Evolutionary conservation across 2,797 vertebrate genomes (phyloP), one percentile per base, ranked within the genome.

Genomic region (Gambelia wislizenii): DNA sequence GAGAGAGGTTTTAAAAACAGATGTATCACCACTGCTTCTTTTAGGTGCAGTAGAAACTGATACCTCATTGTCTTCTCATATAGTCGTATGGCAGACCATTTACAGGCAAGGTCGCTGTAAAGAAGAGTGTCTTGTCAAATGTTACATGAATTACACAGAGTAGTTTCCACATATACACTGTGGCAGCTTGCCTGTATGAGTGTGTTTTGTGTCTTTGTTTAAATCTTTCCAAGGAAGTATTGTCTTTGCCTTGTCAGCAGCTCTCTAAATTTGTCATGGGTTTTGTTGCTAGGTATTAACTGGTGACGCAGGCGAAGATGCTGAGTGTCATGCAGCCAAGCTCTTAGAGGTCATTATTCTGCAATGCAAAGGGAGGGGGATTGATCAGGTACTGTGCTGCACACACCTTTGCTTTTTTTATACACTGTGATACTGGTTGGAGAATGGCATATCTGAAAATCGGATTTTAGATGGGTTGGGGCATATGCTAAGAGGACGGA

Each of bases 291-390:
- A 99, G 99, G 98, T 99, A 3, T 95, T 99, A 72, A 98, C 97
- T 36, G 98, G 98, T 78, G 98, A 98, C 90, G 97, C 98, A 4
- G 98, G 98, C 18, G 99, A 99, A 96, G 99, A 99, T 30, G 98
- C 98, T 0, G 98, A 99, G 86, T 99, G 99, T 91, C 98, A 99
- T 1, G 99, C 99, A 80, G 99, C 99, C 88, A 99, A 99, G 91
- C 98, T 99, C 64, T 92, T 99, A 25, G 99, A 99, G 95, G 98
- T 99, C 87, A 98, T 99, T 95, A 98, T 99, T 94, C 97, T 99
- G 91, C 99, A 99, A 85, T 99, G 99, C 95, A 97, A 97, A 96
- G 99, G 98, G 89, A 95, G 98, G 91, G 98, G 98, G 75, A 99
- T 99, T 59, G 99, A 99, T 92, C 99, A 99, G 99, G 99, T 99